Base-by-base conservation (phyloP, 2,113 vertebrate species). In the Toxostoma redivivum region DNA sequence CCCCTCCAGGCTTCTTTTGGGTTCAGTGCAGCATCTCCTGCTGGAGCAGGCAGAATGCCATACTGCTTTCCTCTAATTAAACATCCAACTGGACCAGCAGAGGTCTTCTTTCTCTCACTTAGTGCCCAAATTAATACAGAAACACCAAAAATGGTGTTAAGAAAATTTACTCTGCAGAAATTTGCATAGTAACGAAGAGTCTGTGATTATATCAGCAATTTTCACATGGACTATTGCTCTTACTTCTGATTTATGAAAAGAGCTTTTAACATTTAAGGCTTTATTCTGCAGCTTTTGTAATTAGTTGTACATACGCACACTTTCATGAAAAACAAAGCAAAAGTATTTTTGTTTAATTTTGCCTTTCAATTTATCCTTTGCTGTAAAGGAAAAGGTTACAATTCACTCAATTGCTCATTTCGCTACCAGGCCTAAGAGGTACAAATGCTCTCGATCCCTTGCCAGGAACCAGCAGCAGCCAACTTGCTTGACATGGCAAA, bases 1-100 rank as follows among this genome's bases (percentile, higher is more conserved):
- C 42, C 54, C 12, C 21, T 13, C 40, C 1, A 2, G 0, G 0
- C 54, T 60, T 33, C 31, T 30, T 58, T 14, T 35, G 21, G 30
- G 33, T 25, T 62, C 16, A 1, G 37, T 4, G 3, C 56, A 44
- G 33, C 53, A 33, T 13, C 78, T 69, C 37, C 22, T 5, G 5
- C 42, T 19, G 40, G 20, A 44, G 17, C 28, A 76, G 69, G 53
- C 40, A 66, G 24, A 74, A 27, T 2, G 2, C 13, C 6, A 10
- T 27, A 18, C 31, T 44, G n/a, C 35, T 14, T 37, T n/a, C 40
- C 35, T 57, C 70, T 21, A 4, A 16, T 9, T 10, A 12, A 78
- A 60, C 5, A 72, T 24, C 21, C 62, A 28, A 11, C 11, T 5
- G 15, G 25, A 80, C 31, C 4, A 7, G n/a, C 16, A 28, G 11